Percentiles rank a stretch among this genome's conserved stretches.
Conservation (phyloP, 2,113 vertebrate genomes). For the Leiothrix lutea region DNA sequence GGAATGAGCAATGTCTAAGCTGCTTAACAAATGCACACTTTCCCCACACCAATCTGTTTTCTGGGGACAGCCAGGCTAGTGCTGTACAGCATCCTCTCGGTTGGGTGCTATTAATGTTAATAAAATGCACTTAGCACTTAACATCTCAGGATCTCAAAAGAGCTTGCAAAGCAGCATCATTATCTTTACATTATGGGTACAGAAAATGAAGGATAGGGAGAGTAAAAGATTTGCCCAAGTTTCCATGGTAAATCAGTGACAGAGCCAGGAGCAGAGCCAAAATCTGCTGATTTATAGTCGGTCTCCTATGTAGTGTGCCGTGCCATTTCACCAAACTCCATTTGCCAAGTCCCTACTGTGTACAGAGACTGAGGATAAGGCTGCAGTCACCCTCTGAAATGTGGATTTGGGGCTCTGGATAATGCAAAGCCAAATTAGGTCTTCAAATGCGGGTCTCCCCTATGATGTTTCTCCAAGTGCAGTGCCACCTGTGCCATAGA, state of each 20-base stretch:
- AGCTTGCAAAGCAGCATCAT: slow-evolving; percentile 57
- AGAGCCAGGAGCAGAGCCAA: slow-evolving; percentile 56
- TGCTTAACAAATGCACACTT: slow-evolving; percentile 54
- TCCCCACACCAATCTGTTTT: slow-evolving; percentile 59
- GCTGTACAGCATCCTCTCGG: slow-evolving; percentile 25
- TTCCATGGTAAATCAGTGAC: slow-evolving; percentile 62
- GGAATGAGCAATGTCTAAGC: slow-evolving; percentile 47
- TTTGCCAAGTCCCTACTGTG: slow-evolving; percentile 47
- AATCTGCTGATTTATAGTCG: slow-evolving; percentile 59
- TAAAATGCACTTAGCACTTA: slow-evolving; percentile 62
- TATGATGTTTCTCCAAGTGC: background rate
- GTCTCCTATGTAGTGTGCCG: background rate
- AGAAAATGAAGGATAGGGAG: slow-evolving; percentile 40
- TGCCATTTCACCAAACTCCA: slow-evolving; percentile 62
- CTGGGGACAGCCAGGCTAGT: slow-evolving; percentile 39
- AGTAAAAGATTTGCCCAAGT: slow-evolving; percentile 57
- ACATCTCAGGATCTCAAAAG: slow-evolving; percentile 57
- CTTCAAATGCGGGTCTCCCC: background rate
- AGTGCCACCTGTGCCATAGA: background rate
- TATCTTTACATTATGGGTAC: slow-evolving; percentile 57
- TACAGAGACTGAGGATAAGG: slow-evolving; percentile 22
- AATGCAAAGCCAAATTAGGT: background rate
- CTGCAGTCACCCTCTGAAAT: background rate
- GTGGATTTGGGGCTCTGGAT: background rate
- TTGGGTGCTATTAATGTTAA: slow-evolving; percentile 64